These are phyloP conservation scores for Lasioglossum morio DNA, from an alignment of 2,888 invertebrate species.

Conservation along the genomic window DNA sequence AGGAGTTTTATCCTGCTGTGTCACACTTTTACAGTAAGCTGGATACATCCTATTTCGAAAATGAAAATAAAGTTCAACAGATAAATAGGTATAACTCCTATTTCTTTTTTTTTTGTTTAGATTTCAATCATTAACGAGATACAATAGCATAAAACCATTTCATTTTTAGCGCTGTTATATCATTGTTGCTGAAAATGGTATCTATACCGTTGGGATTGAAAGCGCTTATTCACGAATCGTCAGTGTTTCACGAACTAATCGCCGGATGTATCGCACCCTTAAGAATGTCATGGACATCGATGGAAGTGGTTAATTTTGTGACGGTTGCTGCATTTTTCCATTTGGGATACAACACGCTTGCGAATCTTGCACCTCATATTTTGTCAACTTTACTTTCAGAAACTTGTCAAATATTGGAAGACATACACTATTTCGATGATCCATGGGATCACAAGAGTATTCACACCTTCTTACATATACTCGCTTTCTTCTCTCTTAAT, in stretches of 20 bases:
- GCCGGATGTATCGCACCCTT: constrained; percentile 79
- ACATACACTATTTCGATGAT: constrained; percentile 77
- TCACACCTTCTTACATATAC: constrained; percentile 77
- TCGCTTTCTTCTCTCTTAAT: constrained; percentile 79
- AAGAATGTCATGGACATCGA: constrained; percentile 79
- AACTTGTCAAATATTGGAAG: constrained; percentile 75
- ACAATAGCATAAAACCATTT: constrained; percentile 6
- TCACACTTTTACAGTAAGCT: constrained; percentile 79
- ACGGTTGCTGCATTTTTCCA: constrained; percentile 77
- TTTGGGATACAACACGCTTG: constrained; percentile 73
- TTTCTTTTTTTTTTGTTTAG: background rate
- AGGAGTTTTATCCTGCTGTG: constrained; percentile 78
- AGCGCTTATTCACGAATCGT: constrained; percentile 74
- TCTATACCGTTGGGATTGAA: constrained; percentile 78
- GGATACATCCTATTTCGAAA: constrained; percentile 80
- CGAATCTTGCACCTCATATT: constrained; percentile 78
- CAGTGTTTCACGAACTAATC: constrained; percentile 80
- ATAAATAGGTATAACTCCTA: constrained; percentile 77
- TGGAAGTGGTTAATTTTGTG: constrained; percentile 78
- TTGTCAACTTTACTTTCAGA: constrained; percentile 79
- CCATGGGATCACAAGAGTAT: constrained; percentile 77
- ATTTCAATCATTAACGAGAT: background rate
- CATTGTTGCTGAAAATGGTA: constrained; percentile 78
- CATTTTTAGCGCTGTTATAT: constrained; percentile 76
- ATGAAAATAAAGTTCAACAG: constrained; percentile 79